Conservation (phyloP, 1,140 invertebrate genomes). For the Anoplophora glabripennis region DNA sequence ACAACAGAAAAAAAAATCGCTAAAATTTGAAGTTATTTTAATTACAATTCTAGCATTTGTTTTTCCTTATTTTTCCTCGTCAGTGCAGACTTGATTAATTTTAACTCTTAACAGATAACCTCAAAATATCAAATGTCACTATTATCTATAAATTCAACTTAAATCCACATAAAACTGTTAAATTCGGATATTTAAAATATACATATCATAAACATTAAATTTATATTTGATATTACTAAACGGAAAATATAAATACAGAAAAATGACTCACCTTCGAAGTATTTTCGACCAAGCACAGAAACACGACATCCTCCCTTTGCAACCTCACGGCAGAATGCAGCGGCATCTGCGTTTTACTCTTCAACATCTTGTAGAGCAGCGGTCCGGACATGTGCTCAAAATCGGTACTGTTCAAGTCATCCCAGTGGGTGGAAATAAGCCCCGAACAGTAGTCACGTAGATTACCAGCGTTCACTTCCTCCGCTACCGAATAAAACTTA, state of each 20-base stretch:
- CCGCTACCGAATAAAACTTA: conserved; percentile 86
- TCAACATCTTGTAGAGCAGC: conserved; percentile 85
- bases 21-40: no score
- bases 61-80: no score
- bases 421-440: conserved; percentile 91
- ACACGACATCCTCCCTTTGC: conserved; percentile 89
- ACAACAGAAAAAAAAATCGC: no score
- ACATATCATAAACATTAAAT: no score
- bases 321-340: conserved; percentile 86
- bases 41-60: no score
- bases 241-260: conserved; percentile 19
- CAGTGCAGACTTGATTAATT: no score
- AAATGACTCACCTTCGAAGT: conserved; percentile 80
- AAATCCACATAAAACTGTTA: no score
- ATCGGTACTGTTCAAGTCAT: conserved; percentile 86
- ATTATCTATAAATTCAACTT: no score
- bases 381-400: conserved; percentile 91
- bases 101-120: no score
- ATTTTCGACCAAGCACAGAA: conserved; percentile 89
- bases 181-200: no score
- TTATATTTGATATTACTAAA: no score
- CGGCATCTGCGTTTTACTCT: conserved; percentile 83
- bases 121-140: no score
- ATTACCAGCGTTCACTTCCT: conserved; percentile 77
- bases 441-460: conserved; percentile 85